phyloP scores from a whole-genome alignment of 2,797 vertebrate species.

The Enteromius anoplus region DNA sequence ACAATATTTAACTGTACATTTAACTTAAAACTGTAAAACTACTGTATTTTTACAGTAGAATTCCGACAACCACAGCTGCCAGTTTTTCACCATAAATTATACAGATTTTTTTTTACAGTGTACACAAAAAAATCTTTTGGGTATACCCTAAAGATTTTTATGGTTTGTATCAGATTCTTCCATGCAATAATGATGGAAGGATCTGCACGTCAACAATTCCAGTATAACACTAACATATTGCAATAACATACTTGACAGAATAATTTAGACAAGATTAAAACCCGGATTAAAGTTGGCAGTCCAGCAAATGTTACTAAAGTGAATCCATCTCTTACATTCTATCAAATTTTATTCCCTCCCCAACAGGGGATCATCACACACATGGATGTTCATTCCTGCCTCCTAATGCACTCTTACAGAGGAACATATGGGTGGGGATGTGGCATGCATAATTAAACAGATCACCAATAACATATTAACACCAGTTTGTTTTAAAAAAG shows the following conservation, averaged over 20 bases:
- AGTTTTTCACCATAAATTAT: too few relatives aligned
- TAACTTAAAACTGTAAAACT: too few relatives aligned
- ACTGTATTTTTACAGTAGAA: too few relatives aligned
- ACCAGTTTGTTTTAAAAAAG: not conserved
- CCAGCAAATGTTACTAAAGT: constrained; percentile 31
- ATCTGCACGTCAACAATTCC: not conserved
- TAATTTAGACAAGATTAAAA: constrained; percentile 40
- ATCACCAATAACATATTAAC: constrained; percentile 13
- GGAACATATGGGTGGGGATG: constrained; percentile 50
- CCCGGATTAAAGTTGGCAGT: constrained; percentile 29
- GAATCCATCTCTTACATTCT: constrained; percentile 28
- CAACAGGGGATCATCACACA: constrained; percentile 30
- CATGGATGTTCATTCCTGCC: constrained; percentile 30
- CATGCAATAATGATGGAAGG: not conserved
- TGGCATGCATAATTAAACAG: constrained; percentile 61
- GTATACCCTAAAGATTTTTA: not conserved
- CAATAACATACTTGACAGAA: constrained; percentile 20
- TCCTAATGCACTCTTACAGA: constrained; percentile 34
- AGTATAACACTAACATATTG: constrained; percentile 1
- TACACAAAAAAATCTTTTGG: too few relatives aligned
- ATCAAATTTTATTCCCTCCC: constrained; percentile 19
- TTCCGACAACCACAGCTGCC: too few relatives aligned
- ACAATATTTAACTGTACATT: too few relatives aligned
- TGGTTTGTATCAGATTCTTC: not conserved
- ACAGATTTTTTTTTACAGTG: too few relatives aligned